These are phyloP conservation scores for Sebastes iracundus DNA, from an alignment of 2,797 vertebrate genomes.

Conservation along the genomic window DNA sequence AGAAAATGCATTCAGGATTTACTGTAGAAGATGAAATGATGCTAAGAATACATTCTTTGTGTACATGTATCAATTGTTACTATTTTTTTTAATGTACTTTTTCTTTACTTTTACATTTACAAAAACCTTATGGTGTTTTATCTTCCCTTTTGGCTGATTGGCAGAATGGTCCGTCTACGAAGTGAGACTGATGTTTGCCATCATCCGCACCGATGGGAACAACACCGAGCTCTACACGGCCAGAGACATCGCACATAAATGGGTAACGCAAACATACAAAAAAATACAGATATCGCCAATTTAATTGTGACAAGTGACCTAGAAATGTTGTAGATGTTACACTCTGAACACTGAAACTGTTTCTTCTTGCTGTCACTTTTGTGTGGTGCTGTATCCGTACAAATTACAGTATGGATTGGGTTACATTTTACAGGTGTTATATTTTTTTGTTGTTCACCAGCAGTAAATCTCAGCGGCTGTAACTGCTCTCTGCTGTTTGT, in stretches of 20 bases:
- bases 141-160: slow-evolving; percentile 1
- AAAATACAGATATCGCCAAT: not conserved
- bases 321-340: not conserved
- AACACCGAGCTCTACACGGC: slow-evolving; percentile 48
- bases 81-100: not conserved
- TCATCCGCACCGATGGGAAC: slow-evolving; percentile 45
- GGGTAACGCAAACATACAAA: slow-evolving; percentile 64
- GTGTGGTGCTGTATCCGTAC: not conserved
- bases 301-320: not conserved
- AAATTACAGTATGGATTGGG: fast-evolving
- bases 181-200: slow-evolving; percentile 56
- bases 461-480: not conserved
- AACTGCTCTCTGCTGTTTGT: slow-evolving; percentile 33
- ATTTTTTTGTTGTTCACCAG: not conserved
- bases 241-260: slow-evolving; percentile 65
- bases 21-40: not conserved
- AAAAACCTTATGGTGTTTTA: not conserved
- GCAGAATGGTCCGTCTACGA: slow-evolving; percentile 78
- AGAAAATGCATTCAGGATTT: not conserved
- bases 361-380: not conserved
- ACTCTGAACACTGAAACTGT: not conserved
- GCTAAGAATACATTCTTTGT: not conserved
- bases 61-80: not conserved
- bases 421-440: not conserved
- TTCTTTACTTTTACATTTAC: not conserved